phyloP scores from a whole-genome alignment of 2,888 invertebrate genomes.

The Ommatoiulus sabulosus region DNA sequence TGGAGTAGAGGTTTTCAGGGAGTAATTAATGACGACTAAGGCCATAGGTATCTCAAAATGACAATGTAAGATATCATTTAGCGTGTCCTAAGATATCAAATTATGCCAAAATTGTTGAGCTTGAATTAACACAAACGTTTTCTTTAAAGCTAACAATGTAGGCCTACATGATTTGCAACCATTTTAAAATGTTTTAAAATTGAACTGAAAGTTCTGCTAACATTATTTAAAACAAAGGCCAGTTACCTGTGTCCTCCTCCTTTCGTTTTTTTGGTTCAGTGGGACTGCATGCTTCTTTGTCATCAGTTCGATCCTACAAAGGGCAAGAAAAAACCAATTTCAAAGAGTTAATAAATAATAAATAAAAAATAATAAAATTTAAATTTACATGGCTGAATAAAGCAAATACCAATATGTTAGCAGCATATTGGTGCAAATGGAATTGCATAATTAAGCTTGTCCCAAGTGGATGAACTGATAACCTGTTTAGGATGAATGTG shows the following conservation, averaged over 20 bases:
- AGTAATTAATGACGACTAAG: no score
- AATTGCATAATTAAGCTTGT: neutral
- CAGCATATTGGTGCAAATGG: neutral
- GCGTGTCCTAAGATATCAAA: no score
- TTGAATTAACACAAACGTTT: no score
- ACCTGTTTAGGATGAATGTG: neutral
- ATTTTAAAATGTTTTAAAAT: no score
- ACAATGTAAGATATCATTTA: no score
- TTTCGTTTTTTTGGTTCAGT: constrained; percentile 82
- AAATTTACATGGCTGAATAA: neutral
- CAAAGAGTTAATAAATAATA: neutral
- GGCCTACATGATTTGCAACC: no score
- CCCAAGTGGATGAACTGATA: neutral
- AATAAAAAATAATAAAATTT: neutral
- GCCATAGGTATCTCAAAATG: no score
- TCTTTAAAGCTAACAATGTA: no score
- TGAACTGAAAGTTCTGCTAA: neutral
- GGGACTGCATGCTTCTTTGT: constrained; percentile 76
- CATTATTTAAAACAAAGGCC: neutral
- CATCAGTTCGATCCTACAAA: constrained; percentile 66
- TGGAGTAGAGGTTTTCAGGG: no score
- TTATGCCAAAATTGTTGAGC: no score
- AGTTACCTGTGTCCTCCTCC: constrained; percentile 80
- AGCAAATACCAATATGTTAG: constrained; percentile 20
- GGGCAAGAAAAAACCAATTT: neutral